Conservation (phyloP, 2,113 vertebrate species). For the Mionectes macconnelli region DNA sequence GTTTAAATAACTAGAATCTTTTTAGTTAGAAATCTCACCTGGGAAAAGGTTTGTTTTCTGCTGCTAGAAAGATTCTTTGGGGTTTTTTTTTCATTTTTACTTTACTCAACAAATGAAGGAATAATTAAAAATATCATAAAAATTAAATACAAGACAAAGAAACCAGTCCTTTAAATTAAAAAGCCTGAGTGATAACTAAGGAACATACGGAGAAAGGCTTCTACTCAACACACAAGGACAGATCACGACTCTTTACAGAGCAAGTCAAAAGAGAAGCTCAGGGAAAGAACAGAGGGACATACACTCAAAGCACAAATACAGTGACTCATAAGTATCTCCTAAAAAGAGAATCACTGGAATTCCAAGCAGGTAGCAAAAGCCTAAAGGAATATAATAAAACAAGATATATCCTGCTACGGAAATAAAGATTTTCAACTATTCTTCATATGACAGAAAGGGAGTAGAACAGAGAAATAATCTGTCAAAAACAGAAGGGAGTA, state of each 20-base stretch:
- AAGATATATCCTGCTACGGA: background rate
- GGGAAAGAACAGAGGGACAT: background rate
- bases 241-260: conserved; percentile 24
- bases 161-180: background rate
- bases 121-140: background rate
- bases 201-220: background rate
- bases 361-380: background rate
- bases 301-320: background rate
- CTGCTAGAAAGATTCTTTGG: background rate
- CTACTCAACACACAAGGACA: background rate
- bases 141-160: background rate
- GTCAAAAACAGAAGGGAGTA: background rate
- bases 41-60: background rate
- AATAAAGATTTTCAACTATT: background rate
- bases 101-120: background rate
- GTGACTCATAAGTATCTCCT: background rate
- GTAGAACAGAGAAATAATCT: background rate
- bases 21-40: background rate
- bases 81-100: background rate
- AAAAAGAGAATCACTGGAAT: background rate
- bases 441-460: background rate
- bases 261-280: conserved; percentile 12
- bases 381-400: background rate
- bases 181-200: background rate
- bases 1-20: background rate